Evolutionary conservation across 2,797 vertebrate species (phyloP).

Genomic region (Melanotaenia boesemani): DNA sequence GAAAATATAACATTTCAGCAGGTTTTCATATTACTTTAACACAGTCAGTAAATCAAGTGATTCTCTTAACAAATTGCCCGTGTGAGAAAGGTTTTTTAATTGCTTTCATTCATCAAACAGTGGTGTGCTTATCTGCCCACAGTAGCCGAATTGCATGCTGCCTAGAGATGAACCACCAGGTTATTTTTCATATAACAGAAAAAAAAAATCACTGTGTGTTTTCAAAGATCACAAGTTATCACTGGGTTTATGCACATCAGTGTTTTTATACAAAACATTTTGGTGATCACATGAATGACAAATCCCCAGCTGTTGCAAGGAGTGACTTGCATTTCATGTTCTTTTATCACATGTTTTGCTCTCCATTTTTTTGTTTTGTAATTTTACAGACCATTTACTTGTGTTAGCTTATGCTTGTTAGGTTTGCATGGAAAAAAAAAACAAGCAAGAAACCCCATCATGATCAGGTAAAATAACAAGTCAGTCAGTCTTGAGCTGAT

Average conservation of each 20-base stretch:
- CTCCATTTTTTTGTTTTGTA: neutral
- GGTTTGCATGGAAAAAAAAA: neutral
- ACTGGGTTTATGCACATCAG: slow-evolving; percentile 29
- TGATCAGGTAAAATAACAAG: neutral
- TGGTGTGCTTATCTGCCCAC: slow-evolving; percentile 32
- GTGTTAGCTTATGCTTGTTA: neutral
- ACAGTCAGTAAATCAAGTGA: neutral
- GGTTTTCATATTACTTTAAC: slow-evolving; percentile 16
- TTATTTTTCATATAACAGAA: slow-evolving; percentile 26
- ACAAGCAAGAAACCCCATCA: neutral
- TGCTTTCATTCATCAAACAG: slow-evolving; percentile 32
- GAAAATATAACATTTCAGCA: slow-evolving; percentile 7
- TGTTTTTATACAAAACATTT: slow-evolving; percentile 17
- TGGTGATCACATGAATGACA: neutral
- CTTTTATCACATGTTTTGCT: neutral
- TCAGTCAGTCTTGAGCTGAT: neutral
- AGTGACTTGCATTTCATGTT: neutral
- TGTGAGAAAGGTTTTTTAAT: slow-evolving; percentile 35
- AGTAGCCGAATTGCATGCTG: slow-evolving; percentile 30
- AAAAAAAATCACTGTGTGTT: slow-evolving; percentile 10
- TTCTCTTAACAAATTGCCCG: slow-evolving; percentile 22
- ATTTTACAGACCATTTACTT: neutral
- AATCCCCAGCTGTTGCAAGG: neutral
- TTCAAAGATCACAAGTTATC: slow-evolving; percentile 22
- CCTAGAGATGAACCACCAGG: slow-evolving; percentile 20